Conservation (phyloP, 2,113 vertebrate species). For the Himantopus leucocephalus region DNA sequence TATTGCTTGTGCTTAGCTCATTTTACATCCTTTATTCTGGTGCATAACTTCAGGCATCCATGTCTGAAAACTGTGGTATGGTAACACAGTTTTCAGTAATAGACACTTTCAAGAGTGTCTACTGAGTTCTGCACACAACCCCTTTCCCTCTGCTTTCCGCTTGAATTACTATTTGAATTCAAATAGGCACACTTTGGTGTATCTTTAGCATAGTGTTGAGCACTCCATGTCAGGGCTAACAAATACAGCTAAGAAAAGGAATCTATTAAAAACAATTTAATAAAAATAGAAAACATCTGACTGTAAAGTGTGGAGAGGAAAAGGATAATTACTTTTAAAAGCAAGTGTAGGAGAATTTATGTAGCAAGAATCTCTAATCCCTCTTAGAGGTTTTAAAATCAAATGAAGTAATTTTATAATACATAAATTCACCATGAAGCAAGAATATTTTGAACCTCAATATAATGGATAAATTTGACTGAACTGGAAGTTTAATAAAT, state of each 20-base stretch:
- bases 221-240: not conserved
- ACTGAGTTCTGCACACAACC: not conserved
- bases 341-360: not conserved
- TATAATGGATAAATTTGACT: not conserved
- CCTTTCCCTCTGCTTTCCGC: not conserved
- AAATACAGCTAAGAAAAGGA: not conserved
- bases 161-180: not conserved
- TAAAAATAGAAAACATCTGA: not conserved
- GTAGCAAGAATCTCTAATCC: not conserved
- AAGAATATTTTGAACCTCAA: not conserved
- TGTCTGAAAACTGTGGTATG: not conserved
- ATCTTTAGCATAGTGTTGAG: not conserved
- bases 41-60: not conserved
- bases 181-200: not conserved
- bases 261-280: not conserved
- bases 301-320: not conserved
- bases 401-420: not conserved
- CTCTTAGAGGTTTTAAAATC: not conserved
- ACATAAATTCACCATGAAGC: not conserved
- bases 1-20: fast-evolving
- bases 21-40: not conserved
- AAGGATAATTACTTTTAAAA: not conserved
- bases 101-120: not conserved
- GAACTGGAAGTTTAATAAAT: not conserved
- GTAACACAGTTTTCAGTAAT: not conserved